Evolutionary conservation across 2,888 invertebrate species (phyloP).

Genomic region (Rhagium mordax): DNA sequence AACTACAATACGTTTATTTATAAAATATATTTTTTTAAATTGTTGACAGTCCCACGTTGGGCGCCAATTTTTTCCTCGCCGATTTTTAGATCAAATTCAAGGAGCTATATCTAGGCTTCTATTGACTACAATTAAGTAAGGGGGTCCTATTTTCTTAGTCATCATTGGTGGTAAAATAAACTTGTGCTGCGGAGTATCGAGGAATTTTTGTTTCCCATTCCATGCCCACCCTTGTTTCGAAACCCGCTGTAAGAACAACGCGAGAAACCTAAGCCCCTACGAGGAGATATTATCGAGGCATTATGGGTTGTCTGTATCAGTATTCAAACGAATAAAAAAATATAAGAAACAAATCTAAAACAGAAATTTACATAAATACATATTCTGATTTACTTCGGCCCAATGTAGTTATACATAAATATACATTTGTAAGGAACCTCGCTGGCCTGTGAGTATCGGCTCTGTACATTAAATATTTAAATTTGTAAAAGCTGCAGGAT

Average conservation of each 20-base stretch:
- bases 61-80: no score
- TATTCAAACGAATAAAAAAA: constrained; percentile 23
- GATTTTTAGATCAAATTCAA: no score
- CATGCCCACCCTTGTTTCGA: neutral
- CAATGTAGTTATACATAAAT: constrained; percentile 57
- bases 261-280: neutral
- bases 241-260: neutral
- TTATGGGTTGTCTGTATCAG: constrained; percentile 11
- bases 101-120: no score
- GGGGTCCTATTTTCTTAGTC: no score
- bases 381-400: constrained; percentile 57
- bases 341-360: constrained; percentile 55
- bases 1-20: no score
- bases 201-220: neutral
- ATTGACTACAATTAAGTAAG: no score
- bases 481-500: constrained; percentile 18
- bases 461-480: constrained; percentile 25
- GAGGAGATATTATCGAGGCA: constrained; percentile 6
- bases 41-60: no score
- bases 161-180: no score
- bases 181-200: no score
- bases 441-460: neutral
- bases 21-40: no score
- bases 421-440: constrained; percentile 46
- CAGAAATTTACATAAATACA: constrained; percentile 61